Percentiles rank a stretch among this genome's conserved stretches.
Conservation (phyloP, 2,113 vertebrate species). For the Oryzias melastigma region DNA sequence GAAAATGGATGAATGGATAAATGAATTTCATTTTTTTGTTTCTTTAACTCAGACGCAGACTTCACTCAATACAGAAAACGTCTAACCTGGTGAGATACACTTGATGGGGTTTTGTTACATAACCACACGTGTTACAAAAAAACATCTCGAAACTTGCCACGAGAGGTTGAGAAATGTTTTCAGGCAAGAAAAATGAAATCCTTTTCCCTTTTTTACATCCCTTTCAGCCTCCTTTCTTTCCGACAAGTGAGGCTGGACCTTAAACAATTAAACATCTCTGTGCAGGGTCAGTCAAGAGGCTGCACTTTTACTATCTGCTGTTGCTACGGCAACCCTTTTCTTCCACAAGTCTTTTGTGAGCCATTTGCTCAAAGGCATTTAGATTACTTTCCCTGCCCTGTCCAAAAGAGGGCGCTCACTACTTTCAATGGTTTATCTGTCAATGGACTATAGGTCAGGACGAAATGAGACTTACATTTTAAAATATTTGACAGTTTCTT, state of each 20-base stretch:
- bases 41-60: background rate
- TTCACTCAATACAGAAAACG: background rate
- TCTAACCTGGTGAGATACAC: background rate
- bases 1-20: no score
- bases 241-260: constrained; percentile 21
- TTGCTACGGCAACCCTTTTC: constrained; percentile 71
- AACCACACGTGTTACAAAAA: background rate
- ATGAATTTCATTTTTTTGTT: background rate
- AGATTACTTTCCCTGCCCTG: constrained; percentile 9
- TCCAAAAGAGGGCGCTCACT: constrained; percentile 55
- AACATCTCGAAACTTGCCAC: constrained; percentile 6
- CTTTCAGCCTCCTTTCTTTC: constrained; percentile 10
- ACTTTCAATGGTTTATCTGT: background rate
- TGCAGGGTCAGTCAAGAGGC: constrained; percentile 51
- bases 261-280: constrained; percentile 50
- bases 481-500: background rate
- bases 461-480: no score
- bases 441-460: no score
- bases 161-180: background rate
- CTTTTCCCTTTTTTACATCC: background rate
- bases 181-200: constrained; percentile 1
- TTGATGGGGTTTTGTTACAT: background rate
- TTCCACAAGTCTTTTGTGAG: constrained; percentile 34
- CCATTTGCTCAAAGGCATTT: background rate
- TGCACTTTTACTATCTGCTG: constrained; percentile 60